Evolutionary conservation across 2,797 vertebrate genomes (phyloP).

Genomic region (Chelon auratus): DNA sequence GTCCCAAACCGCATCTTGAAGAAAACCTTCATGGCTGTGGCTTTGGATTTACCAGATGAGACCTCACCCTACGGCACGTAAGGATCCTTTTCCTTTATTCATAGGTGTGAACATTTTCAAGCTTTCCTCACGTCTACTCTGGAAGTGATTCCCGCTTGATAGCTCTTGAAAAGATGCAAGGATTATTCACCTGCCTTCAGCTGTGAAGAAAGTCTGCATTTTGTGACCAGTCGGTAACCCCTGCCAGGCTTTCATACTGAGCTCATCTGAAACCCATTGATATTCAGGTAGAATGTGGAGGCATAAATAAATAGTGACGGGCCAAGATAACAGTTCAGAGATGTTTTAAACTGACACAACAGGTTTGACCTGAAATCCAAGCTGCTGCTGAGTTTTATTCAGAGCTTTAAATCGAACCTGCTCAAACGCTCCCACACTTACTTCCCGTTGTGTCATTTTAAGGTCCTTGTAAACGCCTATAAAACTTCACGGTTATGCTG

Average conservation of each 20-base stretch:
- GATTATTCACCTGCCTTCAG: background rate
- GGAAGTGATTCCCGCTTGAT: background rate
- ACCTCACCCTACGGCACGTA: conserved; percentile 87
- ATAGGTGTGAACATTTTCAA: background rate
- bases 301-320: too few species aligned
- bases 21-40: conserved; percentile 93
- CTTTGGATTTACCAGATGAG: conserved; percentile 90
- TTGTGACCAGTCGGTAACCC: background rate
- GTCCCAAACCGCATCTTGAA: conserved; percentile 89
- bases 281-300: background rate
- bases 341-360: background rate
- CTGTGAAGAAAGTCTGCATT: background rate
- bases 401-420: background rate
- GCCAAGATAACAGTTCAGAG: background rate
- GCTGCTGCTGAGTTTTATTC: conserved; percentile 1
- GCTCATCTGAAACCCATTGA: too few species aligned
- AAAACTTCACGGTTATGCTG: background rate
- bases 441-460: conserved; percentile 17
- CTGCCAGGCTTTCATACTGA: background rate
- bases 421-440: background rate
- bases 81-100: background rate
- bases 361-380: background rate
- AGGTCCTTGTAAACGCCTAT: background rate
- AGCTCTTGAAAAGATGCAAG: background rate
- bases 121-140: background rate